These are phyloP conservation scores for Sigmodon hispidus DNA, from an alignment of 2,113 vertebrate genomes.

Conservation along the genomic window DNA sequence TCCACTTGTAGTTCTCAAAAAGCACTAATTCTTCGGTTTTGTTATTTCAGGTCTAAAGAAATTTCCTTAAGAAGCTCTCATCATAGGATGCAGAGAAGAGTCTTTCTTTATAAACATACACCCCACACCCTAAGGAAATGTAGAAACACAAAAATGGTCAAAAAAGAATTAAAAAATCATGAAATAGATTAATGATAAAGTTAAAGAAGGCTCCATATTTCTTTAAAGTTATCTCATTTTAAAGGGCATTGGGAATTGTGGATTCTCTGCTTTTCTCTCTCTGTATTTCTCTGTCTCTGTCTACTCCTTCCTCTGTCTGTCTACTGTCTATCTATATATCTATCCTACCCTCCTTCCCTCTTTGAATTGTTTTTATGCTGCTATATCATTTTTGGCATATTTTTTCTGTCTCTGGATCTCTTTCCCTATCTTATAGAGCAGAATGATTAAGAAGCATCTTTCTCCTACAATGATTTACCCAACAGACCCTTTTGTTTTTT, in stretches of 20 bases:
- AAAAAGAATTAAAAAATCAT: not conserved
- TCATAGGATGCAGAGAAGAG: not conserved
- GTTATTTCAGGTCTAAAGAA: not conserved
- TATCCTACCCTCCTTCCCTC: not conserved
- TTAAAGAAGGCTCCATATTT: not conserved
- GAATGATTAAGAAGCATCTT: not conserved
- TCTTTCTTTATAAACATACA: not conserved
- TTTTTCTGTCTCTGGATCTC: not conserved
- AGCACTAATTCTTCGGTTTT: slow-evolving; percentile 13
- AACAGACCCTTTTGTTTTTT: not conserved
- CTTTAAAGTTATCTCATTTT: not conserved
- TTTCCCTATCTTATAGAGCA: not conserved
- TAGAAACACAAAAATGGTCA: not conserved
- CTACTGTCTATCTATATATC: not conserved
- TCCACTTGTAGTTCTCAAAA: slow-evolving; percentile 38
- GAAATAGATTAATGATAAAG: not conserved
- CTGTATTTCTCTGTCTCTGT: not conserved
- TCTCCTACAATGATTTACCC: not conserved
- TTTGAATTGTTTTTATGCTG: not conserved
- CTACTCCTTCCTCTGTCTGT: not conserved
- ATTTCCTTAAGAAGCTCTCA: not conserved
- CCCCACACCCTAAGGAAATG: not conserved
- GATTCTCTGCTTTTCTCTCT: not conserved
- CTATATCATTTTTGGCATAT: not conserved
- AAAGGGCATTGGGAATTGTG: not conserved